These are phyloP conservation scores for Smittia aterrima DNA, from an alignment of 2,888 invertebrate species.

Conservation along the genomic window DNA sequence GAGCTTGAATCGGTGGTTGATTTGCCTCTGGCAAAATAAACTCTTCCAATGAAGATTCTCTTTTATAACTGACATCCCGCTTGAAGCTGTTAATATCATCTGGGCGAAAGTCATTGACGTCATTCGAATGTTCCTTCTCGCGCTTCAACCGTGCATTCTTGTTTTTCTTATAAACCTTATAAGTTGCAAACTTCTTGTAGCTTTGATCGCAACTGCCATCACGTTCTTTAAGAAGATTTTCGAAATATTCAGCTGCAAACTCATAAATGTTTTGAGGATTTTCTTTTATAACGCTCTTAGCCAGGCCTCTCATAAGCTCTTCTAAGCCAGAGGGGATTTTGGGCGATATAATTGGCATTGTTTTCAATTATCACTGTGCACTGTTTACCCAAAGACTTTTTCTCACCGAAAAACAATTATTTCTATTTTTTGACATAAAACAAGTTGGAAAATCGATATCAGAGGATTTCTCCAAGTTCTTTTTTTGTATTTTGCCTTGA, in stretches of 20 bases:
- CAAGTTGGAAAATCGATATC: constrained; percentile 38
- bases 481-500: too few species aligned
- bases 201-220: constrained; percentile 49
- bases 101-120: constrained; percentile 36
- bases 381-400: constrained; percentile 7
- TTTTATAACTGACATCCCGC: neutral
- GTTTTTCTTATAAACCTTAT: constrained; percentile 44
- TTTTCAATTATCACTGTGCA: constrained; percentile 28
- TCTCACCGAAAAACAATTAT: constrained; percentile 11
- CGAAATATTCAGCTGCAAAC: constrained; percentile 74
- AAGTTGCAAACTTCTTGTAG: constrained; percentile 46
- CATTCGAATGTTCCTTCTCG: constrained; percentile 42
- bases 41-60: constrained; percentile 32
- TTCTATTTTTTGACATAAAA: constrained; percentile 23
- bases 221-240: constrained; percentile 59
- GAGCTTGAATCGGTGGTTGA: constrained; percentile 27
- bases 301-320: constrained; percentile 71
- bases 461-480: neutral
- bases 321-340: constrained; percentile 67
- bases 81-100: too few species aligned
- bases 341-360: constrained; percentile 49
- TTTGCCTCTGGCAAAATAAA: neutral
- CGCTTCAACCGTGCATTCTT: constrained; percentile 22
- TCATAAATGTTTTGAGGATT: constrained; percentile 72
- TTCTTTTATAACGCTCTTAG: constrained; percentile 70